Base-by-base conservation (phyloP, 2,888 invertebrate species). In the Ichneumoninae sp. region DNA sequence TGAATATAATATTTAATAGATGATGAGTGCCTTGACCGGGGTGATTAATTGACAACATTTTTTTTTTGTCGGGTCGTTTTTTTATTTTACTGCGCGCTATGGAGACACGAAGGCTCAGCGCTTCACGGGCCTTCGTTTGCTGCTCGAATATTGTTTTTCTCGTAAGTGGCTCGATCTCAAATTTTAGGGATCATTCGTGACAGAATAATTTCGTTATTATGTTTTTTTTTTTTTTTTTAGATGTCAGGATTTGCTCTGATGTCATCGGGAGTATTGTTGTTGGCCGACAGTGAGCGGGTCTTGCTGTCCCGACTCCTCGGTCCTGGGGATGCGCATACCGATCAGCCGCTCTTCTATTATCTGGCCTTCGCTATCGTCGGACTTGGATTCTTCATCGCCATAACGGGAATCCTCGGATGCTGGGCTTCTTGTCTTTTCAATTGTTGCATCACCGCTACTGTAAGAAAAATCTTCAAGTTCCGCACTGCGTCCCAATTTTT, bases 381-480 rank as follows among this genome's bases (percentile, higher is more conserved):
- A 0, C 94, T 96, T 0, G 97, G 97, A 0, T 94, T 97, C 76
- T 93, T 96, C 50, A 95, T 97, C 73, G 95, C 96, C 76, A 94
- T 96, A 6, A 95, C 96, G 0, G 96, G 97, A 3, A 95, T 97
- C 66, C 93, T 97, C 26, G 97, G 97, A 69, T 97, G 97, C 93
- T 97, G 97, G 97, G 97, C 97, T 0, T 96, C 96, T 0, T 97
- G 97, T 90, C 95, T 97, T 89, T 96, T 96, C 87, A 97, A 96
- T 89, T 97, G 96, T 90, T 96, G 96, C 88, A 95, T 97, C 86
- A 94, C 97, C n/a, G 95, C 95, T 76, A 92, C 96, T 84, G 97
- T 96, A 94, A 95, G 95, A 94, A 68, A 65, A 33, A 60, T 22
- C 44, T 44, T 44, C 44, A 44, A 4, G 13, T 16, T 16, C 16